These are phyloP conservation scores for Latrodectus elegans DNA, from an alignment of 2,888 invertebrate species.

Conservation along the genomic window DNA sequence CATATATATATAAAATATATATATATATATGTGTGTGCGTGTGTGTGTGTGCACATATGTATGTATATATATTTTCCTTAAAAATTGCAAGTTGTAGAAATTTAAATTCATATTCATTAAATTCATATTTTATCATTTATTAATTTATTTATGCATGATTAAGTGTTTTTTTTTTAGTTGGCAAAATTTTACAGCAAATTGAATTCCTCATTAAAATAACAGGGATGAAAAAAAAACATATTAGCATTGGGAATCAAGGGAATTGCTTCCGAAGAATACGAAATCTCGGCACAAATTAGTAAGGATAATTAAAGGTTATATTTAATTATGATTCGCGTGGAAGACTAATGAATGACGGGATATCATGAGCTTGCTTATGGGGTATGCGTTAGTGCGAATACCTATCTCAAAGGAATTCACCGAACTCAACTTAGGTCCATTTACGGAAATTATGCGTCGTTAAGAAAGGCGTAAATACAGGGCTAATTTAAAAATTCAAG, in stretches of 20 bases:
- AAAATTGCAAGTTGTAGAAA: no score
- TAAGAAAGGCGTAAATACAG: conserved; percentile 61
- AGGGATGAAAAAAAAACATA: conserved; percentile 1
- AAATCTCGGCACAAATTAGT: conserved; percentile 32
- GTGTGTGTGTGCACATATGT: neutral
- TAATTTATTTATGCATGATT: no score
- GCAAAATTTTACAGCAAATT: neutral
- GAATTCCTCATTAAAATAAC: conserved; percentile 13
- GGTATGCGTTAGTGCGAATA: conserved; percentile 36
- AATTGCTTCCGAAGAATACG: conserved; percentile 38
- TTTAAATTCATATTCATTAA: no score
- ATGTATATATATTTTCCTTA: neutral
- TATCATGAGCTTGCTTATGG: conserved; percentile 25
- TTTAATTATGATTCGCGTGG: conserved; percentile 58
- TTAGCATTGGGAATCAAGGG: neutral
- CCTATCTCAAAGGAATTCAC: conserved; percentile 44
- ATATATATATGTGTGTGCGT: neutral
- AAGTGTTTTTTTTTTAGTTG: no score
- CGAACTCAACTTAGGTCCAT: conserved; percentile 53
- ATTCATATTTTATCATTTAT: no score
- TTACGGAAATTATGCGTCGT: conserved; percentile 57
- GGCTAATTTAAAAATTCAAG: conserved; percentile 64
- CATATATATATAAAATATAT: neutral
- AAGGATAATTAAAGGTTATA: conserved; percentile 59
- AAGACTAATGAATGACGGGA: conserved; percentile 44